Conservation (phyloP, 2,113 vertebrate species). For the Pelvicachromis taeniatus region DNA sequence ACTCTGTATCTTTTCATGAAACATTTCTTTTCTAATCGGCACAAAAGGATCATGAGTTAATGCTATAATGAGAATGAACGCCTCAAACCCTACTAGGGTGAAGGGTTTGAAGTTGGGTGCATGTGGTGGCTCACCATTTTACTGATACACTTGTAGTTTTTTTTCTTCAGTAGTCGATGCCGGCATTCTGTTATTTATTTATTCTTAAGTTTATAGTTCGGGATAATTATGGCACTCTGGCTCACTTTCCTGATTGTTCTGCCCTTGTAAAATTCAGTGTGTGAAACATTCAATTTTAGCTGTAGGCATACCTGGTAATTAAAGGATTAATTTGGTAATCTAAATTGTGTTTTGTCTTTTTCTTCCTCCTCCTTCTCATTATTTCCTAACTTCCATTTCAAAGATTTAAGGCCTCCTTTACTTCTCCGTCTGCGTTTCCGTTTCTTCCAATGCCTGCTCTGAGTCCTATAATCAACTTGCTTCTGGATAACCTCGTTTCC, state of each 20-base stretch:
- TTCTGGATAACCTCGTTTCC: slow-evolving; percentile 61
- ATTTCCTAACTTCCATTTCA: slow-evolving; percentile 55
- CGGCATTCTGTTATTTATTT: background rate
- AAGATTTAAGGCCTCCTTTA: slow-evolving; percentile 46
- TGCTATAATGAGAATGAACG: background rate
- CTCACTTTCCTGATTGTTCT: slow-evolving; percentile 40
- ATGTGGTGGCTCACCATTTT: background rate
- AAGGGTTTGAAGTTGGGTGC: background rate
- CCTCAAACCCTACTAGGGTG: too few species aligned
- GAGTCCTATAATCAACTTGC: slow-evolving; percentile 57
- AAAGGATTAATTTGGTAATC: slow-evolving; percentile 76
- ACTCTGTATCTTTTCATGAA: background rate
- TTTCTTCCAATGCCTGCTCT: slow-evolving; percentile 9
- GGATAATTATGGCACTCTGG: slow-evolving; percentile 30
- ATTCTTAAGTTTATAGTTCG: slow-evolving; percentile 25
- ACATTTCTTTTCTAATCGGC: background rate
- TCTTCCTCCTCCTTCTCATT: slow-evolving; percentile 31
- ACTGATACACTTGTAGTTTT: background rate
- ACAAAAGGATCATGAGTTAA: background rate
- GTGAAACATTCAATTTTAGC: slow-evolving; percentile 58
- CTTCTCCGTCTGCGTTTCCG: background rate
- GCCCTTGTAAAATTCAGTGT: slow-evolving; percentile 44
- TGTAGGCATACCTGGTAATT: slow-evolving; percentile 69
- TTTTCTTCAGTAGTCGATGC: background rate
- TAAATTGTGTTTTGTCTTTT: slow-evolving; percentile 69